A percentile compares a stretch with the other conserved stretches of the same genome.
Conservation (phyloP, 2,113 vertebrate species). For the Colius striatus region DNA sequence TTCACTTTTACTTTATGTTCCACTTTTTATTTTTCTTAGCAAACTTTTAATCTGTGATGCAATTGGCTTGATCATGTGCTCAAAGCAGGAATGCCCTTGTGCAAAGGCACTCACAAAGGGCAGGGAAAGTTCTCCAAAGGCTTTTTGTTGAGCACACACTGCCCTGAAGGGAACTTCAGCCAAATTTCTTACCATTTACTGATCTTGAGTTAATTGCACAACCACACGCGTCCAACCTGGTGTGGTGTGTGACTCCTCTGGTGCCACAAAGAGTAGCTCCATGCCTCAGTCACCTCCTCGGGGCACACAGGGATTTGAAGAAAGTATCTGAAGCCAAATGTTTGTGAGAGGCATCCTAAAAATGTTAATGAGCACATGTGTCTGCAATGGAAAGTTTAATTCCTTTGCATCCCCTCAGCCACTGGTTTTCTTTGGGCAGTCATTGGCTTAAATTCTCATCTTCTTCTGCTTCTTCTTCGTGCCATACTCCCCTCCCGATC, state of each 20-base stretch:
- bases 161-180: not conserved
- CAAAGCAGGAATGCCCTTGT: not conserved
- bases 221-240: too few species aligned
- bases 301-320: not conserved
- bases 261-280: not conserved
- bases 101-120: not conserved
- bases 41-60: not conserved
- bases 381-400: not conserved
- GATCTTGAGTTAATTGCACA: not conserved
- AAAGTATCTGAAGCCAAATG: not conserved
- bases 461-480: not conserved
- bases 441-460: not conserved
- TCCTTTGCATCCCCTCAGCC: not conserved
- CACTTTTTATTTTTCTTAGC: not conserved
- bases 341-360: not conserved
- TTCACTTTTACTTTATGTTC: not conserved
- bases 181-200: not conserved
- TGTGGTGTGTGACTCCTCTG: fast-evolving
- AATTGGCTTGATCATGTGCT: not conserved
- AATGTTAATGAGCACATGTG: not conserved
- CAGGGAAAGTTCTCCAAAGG: not conserved
- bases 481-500: fast-evolving
- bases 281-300: fast-evolving
- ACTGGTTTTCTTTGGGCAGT: not conserved
- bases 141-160: not conserved